Percentiles rank a stretch among this genome's conserved stretches.
These are phyloP conservation scores for Brenthis hecate DNA, from an alignment of 2,888 invertebrate species.

Conservation along the genomic window DNA sequence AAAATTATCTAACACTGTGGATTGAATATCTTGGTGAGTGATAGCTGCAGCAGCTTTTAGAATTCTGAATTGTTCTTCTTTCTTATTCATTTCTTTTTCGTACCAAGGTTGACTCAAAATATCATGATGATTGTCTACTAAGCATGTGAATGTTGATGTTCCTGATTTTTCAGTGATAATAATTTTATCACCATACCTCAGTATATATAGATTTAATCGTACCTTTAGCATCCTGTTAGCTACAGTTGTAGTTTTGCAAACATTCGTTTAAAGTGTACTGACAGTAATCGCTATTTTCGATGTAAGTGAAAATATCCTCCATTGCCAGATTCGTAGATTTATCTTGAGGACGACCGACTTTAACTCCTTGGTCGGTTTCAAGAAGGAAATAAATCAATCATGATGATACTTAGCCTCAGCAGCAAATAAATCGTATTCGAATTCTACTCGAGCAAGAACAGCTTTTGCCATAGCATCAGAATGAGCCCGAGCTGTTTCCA, in stretches of 20 bases:
- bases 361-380: conserved; percentile 47
- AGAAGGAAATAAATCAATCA: conserved; percentile 47
- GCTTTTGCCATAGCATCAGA: conserved; percentile 44
- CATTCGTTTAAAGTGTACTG: too few relatives aligned
- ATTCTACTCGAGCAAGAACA: conserved; percentile 43
- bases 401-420: conserved; percentile 52
- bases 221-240: conserved; percentile 43
- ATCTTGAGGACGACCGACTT: conserved; percentile 41
- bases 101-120: conserved; percentile 44
- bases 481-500: conserved; percentile 39
- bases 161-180: conserved; percentile 46
- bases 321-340: conserved; percentile 48
- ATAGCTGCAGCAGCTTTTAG: too few relatives aligned
- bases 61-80: too few relatives aligned
- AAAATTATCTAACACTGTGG: too few relatives aligned
- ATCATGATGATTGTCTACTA: conserved; percentile 36
- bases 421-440: conserved; percentile 43
- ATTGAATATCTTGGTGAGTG: too few relatives aligned
- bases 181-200: conserved; percentile 50
- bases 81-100: conserved; percentile 39
- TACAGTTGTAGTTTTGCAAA: conserved; percentile 31
- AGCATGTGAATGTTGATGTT: conserved; percentile 38
- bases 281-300: conserved; percentile 35
- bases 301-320: conserved; percentile 50
- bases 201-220: conserved; percentile 45